Base-by-base conservation (phyloP, 2,113 vertebrate species). In the Tenrec ecaudatus region DNA sequence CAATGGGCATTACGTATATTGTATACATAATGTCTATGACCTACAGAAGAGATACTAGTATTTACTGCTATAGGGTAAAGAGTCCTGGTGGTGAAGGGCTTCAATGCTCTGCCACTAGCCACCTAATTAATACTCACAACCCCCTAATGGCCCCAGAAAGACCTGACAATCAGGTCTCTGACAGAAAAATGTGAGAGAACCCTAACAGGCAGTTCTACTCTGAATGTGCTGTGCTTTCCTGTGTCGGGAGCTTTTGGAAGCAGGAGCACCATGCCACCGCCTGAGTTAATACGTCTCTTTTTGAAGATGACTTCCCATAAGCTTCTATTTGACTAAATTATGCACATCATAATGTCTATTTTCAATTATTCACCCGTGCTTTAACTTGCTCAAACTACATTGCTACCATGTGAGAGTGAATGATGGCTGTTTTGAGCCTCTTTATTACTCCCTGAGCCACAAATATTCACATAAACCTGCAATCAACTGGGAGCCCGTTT, bases 401-500 rank as follows among this genome's bases (percentile, higher is more conserved):
- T 95, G 68, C 83, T 81, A 90, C 91, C 88, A 76, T 93, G 38
- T 82, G 82, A 82, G 82, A 95, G 47, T 53, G 47, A 94, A 94
- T 89, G 95, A 95, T 96, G 96, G 94, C 84, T 92, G 75, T 94
- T 96, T 94, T 96, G 92, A 87, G 93, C 91, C 60, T 92, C 95
- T 96, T 96, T 73, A 93, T 96, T 97, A 96, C 92, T 79, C 68
- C n/a, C 77, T 89, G 89, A 95, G 77, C 83, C 91, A 92, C 85
- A 94, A 68, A 77, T 94, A 96, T 82, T 95, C 96, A 96, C 89
- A 14, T 84, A 96, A 97, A 97, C 93, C 93, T 96, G 84, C 78
- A 92, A 94, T 96, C 93, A 53, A 94, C 53, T 92, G 38, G 68
- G 69, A 90, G 60, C 90, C 66, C 68, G 31, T 91, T 96, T 66